Conservation (phyloP, 2,888 invertebrate species). For the Spialia ferax region DNA sequence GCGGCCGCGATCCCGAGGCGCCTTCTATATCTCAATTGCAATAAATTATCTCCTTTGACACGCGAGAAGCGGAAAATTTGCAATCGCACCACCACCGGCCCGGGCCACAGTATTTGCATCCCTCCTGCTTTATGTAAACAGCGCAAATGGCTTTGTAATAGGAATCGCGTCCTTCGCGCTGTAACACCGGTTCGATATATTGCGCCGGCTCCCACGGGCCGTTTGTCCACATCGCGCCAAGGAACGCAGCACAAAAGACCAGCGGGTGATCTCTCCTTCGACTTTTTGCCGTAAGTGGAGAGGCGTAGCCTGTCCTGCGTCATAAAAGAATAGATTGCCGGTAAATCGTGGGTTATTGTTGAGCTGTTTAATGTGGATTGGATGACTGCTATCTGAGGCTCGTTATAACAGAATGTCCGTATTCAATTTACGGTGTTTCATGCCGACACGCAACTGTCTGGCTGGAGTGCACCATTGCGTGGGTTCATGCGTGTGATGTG, state of each 20-base stretch:
- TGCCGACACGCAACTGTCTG: slow-evolving; percentile 77
- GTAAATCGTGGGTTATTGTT: slow-evolving; percentile 83
- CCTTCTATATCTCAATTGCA: slow-evolving; percentile 78
- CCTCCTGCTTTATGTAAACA: slow-evolving; percentile 78
- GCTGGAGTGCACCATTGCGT: slow-evolving; percentile 56
- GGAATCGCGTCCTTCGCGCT: slow-evolving; percentile 72
- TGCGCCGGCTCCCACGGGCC: slow-evolving; percentile 76
- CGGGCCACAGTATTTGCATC: slow-evolving; percentile 61
- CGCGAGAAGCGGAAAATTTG: slow-evolving; percentile 80
- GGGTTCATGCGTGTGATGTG: slow-evolving; percentile 71
- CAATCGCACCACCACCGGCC: slow-evolving; percentile 61
- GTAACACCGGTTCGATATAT: slow-evolving; percentile 77
- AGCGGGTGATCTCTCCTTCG: slow-evolving; percentile 80
- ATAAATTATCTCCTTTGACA: slow-evolving; percentile 81
- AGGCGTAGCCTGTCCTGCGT: slow-evolving; percentile 77
- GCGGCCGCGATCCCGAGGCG: slow-evolving; percentile 66
- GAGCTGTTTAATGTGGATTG: slow-evolving; percentile 77
- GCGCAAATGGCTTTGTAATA: slow-evolving; percentile 80
- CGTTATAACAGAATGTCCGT: slow-evolving; percentile 68
- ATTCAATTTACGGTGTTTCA: slow-evolving; percentile 77
- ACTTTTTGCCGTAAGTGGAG: slow-evolving; percentile 83
- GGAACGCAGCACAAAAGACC: slow-evolving; percentile 75
- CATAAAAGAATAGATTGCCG: slow-evolving; percentile 84
- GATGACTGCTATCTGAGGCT: slow-evolving; percentile 66
- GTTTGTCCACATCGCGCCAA: slow-evolving; percentile 79